Evolutionary conservation across 2,797 vertebrate species (phyloP).

Genomic region (Neosilurus mollespiculum): DNA sequence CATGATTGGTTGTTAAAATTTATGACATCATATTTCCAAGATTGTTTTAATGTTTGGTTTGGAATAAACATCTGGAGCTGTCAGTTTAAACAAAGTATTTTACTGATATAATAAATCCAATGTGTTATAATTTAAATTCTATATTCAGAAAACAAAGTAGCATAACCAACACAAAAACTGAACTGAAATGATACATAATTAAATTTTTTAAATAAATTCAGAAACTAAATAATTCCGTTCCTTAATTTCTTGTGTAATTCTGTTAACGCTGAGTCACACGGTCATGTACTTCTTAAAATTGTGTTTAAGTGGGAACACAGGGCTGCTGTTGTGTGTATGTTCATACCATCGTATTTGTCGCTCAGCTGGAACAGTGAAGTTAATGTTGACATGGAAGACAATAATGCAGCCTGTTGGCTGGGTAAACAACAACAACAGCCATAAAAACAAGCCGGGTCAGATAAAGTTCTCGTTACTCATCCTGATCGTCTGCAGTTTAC

Average conservation of each 20-base stretch:
- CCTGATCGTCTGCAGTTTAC: background rate
- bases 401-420: background rate
- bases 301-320: conserved; percentile 27
- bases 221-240: background rate
- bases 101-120: background rate
- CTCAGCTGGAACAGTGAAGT: background rate
- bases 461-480: background rate
- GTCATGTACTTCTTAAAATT: conserved; percentile 25
- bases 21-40: background rate
- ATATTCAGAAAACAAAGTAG: background rate
- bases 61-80: background rate
- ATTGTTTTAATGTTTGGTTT: background rate
- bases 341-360: background rate
- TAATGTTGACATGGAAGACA: background rate
- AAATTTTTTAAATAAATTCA: too few relatives aligned
- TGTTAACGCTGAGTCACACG: background rate
- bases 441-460: background rate
- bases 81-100: background rate
- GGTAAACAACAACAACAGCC: background rate
- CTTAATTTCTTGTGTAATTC: background rate
- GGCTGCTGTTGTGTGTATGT: conserved; percentile 29
- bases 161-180: background rate
- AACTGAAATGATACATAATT: too few relatives aligned
- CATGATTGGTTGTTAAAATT: background rate
- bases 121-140: background rate